Evolutionary conservation across 2,888 invertebrate genomes (phyloP), one percentile per base, ranked within the genome.

Genomic region (Drosophila mettleri): DNA sequence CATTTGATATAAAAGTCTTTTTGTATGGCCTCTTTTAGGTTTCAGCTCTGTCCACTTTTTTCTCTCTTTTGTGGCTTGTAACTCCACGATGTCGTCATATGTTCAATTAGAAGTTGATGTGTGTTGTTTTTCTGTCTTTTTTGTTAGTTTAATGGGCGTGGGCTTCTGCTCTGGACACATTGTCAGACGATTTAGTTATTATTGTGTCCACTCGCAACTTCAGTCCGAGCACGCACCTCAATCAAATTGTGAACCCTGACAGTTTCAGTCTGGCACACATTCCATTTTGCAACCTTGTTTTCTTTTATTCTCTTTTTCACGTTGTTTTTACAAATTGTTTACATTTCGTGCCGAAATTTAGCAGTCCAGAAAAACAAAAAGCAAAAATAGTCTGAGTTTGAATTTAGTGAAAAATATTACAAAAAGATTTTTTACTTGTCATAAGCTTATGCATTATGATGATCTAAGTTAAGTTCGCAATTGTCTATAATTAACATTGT

Each of bases 61-160:
- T 36, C 16, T n/a, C 5, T 12, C 29, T 20, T 14, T 14, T 14
- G 45, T n/a, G 8, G 45, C 16, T 27, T 46, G 69, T 36, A 54
- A 69, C 62, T 59, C 18, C 14, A 27, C 34, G 64, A 72, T 86
- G 78, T 53, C 61, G 62, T 53, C 78, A 65, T 72, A 39, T 67
- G 62, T 69, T 59, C 59, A 68, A 57, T 67, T 68, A 49, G 71
- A 75, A 83, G 62, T 67, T 62, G 45, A 43, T 75, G 58, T 59
- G 34, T 58, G 62, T 61, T 29, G 20, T 0, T 1, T 33, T 31
- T 20, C 4, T 55, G n/a, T n/a, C n/a, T 6, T 51, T 52, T 48
- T 59, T 34, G 48, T 57, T 61, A 59, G 31, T 63, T 61, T 69
- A 58, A 49, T 57, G 68, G 77, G 78, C 66, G 80, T 71, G 86